phyloP scores from a whole-genome alignment of 1,140 invertebrate species.

The Euura saliciscinereae region DNA sequence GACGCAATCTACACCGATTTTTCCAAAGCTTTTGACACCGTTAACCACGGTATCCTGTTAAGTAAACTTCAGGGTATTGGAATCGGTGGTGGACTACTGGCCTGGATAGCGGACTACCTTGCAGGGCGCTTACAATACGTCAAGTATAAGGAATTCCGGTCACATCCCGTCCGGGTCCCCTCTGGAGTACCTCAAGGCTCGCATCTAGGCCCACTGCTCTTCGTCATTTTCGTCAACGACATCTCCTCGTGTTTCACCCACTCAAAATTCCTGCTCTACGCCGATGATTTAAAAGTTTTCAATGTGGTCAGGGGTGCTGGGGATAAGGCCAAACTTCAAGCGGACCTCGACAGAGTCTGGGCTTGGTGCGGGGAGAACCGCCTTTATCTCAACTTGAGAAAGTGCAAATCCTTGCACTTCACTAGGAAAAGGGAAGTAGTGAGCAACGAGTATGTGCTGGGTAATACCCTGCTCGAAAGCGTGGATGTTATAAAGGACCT shows the following conservation, averaged over 20 bases:
- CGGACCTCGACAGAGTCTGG: neutral
- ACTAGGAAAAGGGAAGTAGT: neutral
- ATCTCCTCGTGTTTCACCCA: no score
- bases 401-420: neutral
- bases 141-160: neutral
- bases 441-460: neutral
- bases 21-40: no score
- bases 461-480: neutral
- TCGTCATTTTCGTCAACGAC: constrained; percentile 16
- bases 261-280: constrained; percentile 15
- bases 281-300: constrained; percentile 26
- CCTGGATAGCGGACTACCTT: constrained; percentile 8
- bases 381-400: neutral
- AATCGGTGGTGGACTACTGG: neutral
- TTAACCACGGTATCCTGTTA: neutral
- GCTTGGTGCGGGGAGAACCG: constrained; percentile 9
- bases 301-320: neutral
- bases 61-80: constrained; percentile 16
- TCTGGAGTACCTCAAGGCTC: constrained; percentile 26
- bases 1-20: neutral
- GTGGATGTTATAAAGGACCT: constrained; percentile 9
- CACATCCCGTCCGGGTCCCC: neutral
- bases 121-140: constrained; percentile 2
- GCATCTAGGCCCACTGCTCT: constrained; percentile 16
- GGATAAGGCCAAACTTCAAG: constrained; percentile 15